Percentiles rank a stretch among this genome's conserved stretches.
phyloP scores from a whole-genome alignment of 2,888 invertebrate species.

The Didymodactylos carnosus region DNA sequence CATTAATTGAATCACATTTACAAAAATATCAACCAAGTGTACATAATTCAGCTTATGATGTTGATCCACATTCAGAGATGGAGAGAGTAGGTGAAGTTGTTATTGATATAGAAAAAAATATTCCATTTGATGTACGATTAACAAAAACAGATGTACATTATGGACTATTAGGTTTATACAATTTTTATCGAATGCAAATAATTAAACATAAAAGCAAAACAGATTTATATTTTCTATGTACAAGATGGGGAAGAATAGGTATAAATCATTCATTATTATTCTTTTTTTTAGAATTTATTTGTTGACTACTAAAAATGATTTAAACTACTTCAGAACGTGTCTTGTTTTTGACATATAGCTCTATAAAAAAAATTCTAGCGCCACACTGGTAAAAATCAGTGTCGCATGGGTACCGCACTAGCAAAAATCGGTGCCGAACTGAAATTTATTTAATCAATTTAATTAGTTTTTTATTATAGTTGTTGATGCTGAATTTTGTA shows the following conservation, averaged over 20 bases:
- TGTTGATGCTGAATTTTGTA: too few species aligned
- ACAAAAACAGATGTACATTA: conserved; percentile 31
- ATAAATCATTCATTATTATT: too few species aligned
- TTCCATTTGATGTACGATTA: conserved; percentile 26
- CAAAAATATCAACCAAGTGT: background rate
- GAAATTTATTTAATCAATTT: too few species aligned
- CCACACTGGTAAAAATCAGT: too few species aligned
- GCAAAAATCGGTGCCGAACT: too few species aligned
- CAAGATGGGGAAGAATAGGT: conserved; percentile 36
- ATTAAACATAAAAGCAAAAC: conserved; percentile 23
- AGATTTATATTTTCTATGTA: conserved; percentile 32
- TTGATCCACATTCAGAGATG: conserved; percentile 4
- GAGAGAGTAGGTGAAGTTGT: background rate
- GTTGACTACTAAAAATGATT: too few species aligned
- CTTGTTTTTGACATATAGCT: too few species aligned
- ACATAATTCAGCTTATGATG: background rate
- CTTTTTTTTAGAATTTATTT: too few species aligned
- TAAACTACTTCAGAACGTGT: too few species aligned
- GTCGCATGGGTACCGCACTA: too few species aligned
- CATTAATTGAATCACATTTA: background rate
- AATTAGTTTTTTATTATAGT: too few species aligned
- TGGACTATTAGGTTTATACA: conserved; percentile 32
- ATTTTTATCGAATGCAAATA: conserved; percentile 36
- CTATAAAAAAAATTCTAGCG: too few species aligned
- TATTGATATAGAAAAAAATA: background rate